Evolutionary conservation across 2,113 vertebrate genomes (phyloP).

Genomic region (Montifringilla adamsi): DNA sequence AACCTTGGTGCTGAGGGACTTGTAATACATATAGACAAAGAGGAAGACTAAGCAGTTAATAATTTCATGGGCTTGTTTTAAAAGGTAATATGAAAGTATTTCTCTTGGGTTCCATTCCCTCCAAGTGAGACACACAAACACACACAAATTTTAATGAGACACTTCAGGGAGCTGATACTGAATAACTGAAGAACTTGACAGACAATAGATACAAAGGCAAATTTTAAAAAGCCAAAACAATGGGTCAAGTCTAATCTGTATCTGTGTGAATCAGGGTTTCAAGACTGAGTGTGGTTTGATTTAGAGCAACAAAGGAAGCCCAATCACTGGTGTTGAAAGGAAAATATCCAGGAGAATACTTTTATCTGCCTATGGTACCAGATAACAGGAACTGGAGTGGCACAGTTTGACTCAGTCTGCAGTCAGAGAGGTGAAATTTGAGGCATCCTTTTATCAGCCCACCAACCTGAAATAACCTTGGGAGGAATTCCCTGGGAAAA

Average conservation of each 20-base stretch:
- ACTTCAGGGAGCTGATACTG: neutral
- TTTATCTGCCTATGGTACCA: neutral
- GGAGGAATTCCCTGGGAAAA: neutral
- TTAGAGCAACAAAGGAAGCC: neutral
- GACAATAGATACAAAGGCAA: neutral
- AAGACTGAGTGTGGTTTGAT: neutral
- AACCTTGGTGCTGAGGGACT: neutral
- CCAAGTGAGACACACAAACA: neutral
- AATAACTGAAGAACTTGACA: neutral
- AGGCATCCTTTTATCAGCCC: neutral
- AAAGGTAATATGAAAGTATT: neutral
- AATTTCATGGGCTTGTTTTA: neutral
- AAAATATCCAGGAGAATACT: neutral
- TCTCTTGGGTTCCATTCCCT: neutral
- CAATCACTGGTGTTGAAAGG: neutral
- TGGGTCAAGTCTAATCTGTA: neutral
- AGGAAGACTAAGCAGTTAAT: neutral
- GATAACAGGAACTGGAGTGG: neutral
- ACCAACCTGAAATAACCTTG: neutral
- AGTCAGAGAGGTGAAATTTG: neutral
- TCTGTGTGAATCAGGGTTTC: neutral
- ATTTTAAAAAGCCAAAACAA: conserved; percentile 5
- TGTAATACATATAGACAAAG: neutral
- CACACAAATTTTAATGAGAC: neutral
- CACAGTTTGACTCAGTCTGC: neutral